phyloP scores from a whole-genome alignment of 1,140 invertebrate genomes.

The Lamellibrachia luymesi region DNA sequence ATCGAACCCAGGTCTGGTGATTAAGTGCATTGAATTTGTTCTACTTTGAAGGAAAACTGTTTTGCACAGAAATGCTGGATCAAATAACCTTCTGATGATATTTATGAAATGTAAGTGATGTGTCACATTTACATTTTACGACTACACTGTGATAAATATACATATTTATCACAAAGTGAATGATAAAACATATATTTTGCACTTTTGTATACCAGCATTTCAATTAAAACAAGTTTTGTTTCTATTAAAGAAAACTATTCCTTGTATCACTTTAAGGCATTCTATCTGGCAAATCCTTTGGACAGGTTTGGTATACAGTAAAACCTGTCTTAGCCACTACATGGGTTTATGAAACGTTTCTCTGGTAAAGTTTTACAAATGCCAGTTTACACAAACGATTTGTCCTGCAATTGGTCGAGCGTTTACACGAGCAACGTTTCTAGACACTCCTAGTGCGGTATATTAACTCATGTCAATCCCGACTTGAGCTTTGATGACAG shows the following conservation, averaged over 20 bases:
- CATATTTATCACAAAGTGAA: background rate
- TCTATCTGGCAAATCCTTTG: background rate
- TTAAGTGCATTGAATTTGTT: background rate
- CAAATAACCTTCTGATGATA: background rate
- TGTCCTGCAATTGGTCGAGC: no score
- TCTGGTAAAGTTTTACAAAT: background rate
- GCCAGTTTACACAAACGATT: no score
- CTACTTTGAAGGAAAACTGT: conserved; percentile 1
- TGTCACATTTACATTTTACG: background rate
- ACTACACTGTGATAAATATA: background rate
- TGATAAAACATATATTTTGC: background rate
- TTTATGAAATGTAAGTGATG: conserved; percentile 1
- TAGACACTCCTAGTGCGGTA: no score
- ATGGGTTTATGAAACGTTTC: background rate
- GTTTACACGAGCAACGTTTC: no score
- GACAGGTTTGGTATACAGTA: background rate
- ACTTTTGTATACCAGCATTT: background rate
- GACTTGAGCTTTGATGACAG: no score
- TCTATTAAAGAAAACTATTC: background rate
- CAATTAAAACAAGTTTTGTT: background rate
- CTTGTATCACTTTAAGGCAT: background rate
- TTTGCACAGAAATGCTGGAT: background rate
- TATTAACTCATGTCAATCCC: no score
- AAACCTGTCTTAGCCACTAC: background rate
- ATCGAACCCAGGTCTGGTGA: background rate